Conservation (phyloP, 2,113 vertebrate species). For the Epinephelus cyanopodus region DNA sequence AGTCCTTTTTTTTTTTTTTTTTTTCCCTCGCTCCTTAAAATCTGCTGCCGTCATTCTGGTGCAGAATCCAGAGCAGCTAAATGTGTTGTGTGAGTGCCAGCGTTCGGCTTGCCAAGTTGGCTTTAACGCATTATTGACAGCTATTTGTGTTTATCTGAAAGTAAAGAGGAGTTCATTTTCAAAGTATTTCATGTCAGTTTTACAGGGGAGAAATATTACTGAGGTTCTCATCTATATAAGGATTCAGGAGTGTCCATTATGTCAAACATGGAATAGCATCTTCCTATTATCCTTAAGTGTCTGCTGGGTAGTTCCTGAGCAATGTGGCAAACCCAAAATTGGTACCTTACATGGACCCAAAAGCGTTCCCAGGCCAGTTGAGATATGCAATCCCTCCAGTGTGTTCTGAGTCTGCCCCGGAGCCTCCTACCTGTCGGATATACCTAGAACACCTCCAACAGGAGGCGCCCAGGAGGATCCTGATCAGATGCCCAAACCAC, state of each 20-base stretch:
- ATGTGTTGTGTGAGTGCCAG: background rate
- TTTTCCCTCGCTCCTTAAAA: background rate
- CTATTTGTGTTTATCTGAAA: background rate
- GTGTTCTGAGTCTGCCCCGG: too few species aligned
- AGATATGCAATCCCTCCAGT: too few species aligned
- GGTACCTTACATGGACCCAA: background rate
- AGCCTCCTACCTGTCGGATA: too few species aligned
- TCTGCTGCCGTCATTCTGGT: background rate
- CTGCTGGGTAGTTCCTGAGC: background rate
- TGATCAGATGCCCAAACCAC: too few species aligned
- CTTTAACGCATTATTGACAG: background rate
- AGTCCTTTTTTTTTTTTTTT: background rate
- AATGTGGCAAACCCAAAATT: background rate
- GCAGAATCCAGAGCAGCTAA: conserved; percentile 19
- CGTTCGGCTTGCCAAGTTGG: background rate
- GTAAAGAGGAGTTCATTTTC: background rate
- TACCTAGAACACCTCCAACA: too few species aligned
- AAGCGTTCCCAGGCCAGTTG: too few species aligned
- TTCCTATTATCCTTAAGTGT: background rate
- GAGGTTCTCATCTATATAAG: background rate
- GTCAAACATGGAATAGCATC: background rate
- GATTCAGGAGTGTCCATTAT: background rate
- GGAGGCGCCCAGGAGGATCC: too few species aligned
- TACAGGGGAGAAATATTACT: background rate
- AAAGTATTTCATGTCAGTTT: background rate